phyloP scores from a whole-genome alignment of 2,113 vertebrate species.

The Chrysochloris asiatica region DNA sequence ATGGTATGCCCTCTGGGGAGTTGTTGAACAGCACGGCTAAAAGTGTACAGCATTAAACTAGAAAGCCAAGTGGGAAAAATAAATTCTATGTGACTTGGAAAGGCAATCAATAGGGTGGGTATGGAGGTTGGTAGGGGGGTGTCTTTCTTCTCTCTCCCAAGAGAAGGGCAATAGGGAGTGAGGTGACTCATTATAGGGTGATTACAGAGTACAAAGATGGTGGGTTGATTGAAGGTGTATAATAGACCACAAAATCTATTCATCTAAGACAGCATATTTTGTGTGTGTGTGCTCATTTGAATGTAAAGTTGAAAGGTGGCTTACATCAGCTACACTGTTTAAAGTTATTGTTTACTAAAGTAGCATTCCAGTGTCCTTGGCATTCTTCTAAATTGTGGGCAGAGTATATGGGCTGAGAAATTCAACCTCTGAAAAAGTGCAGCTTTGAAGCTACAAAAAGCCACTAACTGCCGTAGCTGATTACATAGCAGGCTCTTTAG shows the following conservation, averaged over 20 bases:
- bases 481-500: slow-evolving; percentile 41
- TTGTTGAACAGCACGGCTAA: slow-evolving; percentile 32
- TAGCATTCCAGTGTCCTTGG: slow-evolving; percentile 29
- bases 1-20: not conserved
- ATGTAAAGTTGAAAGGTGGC: slow-evolving; percentile 42
- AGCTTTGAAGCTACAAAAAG: slow-evolving; percentile 46
- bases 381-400: slow-evolving; percentile 60
- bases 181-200: not conserved
- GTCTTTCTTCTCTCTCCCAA: slow-evolving; percentile 31
- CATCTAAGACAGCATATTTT: not conserved
- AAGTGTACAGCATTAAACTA: slow-evolving; percentile 19
- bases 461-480: slow-evolving; percentile 45
- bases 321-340: slow-evolving; percentile 28
- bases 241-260: slow-evolving; percentile 47
- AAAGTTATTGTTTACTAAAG: slow-evolving; percentile 61
- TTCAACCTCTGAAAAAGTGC: slow-evolving; percentile 25
- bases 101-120: slow-evolving; percentile 32
- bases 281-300: not conserved
- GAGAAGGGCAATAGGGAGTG: slow-evolving; percentile 7
- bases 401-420: slow-evolving; percentile 40
- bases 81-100: slow-evolving; percentile 18
- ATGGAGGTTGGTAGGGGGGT: not conserved
- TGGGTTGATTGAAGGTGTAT: slow-evolving; percentile 12
- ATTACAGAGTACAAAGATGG: not conserved
- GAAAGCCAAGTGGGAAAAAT: slow-evolving; percentile 21